phyloP scores from a whole-genome alignment of 2,888 invertebrate species.

The Cryptus viduatorius region DNA sequence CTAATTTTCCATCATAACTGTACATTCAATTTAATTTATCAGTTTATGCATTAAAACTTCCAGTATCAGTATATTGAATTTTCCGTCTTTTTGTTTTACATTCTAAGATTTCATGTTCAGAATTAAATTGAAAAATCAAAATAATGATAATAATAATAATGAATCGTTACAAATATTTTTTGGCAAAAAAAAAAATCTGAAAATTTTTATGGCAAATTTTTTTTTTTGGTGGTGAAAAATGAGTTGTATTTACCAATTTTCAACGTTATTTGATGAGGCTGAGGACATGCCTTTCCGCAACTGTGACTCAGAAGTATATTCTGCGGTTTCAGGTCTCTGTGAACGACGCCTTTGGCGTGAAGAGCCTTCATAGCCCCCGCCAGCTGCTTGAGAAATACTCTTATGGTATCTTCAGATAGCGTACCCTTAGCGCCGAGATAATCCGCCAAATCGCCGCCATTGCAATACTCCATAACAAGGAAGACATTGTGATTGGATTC shows the following conservation, averaged over 20 bases:
- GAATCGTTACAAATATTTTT: no score
- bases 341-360: slow-evolving; percentile 98
- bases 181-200: no score
- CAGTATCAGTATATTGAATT: no score
- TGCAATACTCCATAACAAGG: slow-evolving; percentile 99
- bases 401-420: slow-evolving; percentile 98
- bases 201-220: not conserved
- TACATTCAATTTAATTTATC: no score
- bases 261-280: slow-evolving; percentile 94
- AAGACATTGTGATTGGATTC: slow-evolving; percentile 98
- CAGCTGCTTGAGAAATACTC: slow-evolving; percentile 97
- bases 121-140: no score
- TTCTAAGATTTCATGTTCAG: no score
- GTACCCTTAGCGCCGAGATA: slow-evolving; percentile 97
- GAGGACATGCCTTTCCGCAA: slow-evolving; percentile 89
- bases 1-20: no score
- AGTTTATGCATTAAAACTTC: no score
- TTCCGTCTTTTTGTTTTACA: no score
- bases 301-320: slow-evolving; percentile 98
- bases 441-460: slow-evolving; percentile 99
- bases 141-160: no score
- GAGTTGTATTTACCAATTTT: slow-evolving; percentile 92
- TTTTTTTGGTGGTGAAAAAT: not conserved
- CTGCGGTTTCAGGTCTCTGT: slow-evolving; percentile 99
- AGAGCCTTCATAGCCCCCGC: slow-evolving; percentile 99